phyloP scores from a whole-genome alignment of 2,113 vertebrate genomes.

The Orycteropus afer region DNA sequence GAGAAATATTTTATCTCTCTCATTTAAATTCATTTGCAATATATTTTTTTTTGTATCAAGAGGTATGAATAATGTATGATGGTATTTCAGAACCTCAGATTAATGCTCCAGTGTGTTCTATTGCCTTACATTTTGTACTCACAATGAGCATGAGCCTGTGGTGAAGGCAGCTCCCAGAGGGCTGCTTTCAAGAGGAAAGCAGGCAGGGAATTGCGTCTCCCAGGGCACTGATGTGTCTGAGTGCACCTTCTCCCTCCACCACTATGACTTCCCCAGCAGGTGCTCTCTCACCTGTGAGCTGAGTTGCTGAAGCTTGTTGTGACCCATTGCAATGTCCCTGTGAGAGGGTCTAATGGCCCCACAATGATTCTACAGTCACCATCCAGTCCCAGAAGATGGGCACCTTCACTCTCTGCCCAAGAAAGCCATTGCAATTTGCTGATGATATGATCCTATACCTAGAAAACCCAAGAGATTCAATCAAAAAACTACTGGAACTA shows the following conservation, averaged over 20 bases:
- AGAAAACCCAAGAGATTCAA: too few species aligned
- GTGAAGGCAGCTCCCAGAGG: neutral
- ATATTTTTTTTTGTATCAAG: conserved; percentile 58
- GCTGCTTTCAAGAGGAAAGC: neutral
- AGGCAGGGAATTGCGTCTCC: neutral
- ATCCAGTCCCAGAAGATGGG: neutral
- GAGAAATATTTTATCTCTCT: conserved; percentile 56
- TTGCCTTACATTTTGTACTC: neutral
- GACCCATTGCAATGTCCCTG: neutral
- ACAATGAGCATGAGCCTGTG: accelerated
- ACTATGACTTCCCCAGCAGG: neutral
- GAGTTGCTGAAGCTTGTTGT: neutral
- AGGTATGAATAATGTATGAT: conserved; percentile 63
- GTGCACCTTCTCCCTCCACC: neutral
- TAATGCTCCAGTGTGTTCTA: neutral
- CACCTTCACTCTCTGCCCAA: neutral
- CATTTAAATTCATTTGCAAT: conserved; percentile 65
- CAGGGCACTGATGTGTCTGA: neutral
- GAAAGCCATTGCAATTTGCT: neutral
- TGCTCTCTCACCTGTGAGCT: neutral
- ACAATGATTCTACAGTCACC: neutral
- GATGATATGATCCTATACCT: too few species aligned
- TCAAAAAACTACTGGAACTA: too few species aligned
- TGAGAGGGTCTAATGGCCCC: neutral
- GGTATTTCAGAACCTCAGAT: conserved; percentile 38